These are phyloP conservation scores for Dicrurus megarhynchus DNA, from an alignment of 2,113 vertebrate genomes.

Conservation along the genomic window DNA sequence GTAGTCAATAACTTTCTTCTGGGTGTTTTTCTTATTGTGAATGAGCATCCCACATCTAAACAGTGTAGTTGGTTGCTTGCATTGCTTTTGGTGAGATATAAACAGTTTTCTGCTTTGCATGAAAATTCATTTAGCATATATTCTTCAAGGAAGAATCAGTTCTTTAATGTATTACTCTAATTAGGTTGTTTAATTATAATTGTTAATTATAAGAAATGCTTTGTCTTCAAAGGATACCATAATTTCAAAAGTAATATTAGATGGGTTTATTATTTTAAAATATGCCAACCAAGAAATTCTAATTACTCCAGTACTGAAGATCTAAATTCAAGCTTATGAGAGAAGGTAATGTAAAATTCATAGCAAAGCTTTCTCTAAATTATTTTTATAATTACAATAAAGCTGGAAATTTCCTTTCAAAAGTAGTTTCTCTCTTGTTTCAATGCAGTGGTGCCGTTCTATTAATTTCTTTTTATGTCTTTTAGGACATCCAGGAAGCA, in stretches of 20 bases:
- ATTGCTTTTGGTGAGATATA: background rate
- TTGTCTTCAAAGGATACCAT: background rate
- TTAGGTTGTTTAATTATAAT: background rate
- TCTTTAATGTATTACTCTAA: background rate
- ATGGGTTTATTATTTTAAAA: background rate
- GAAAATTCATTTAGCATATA: background rate
- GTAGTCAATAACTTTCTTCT: background rate
- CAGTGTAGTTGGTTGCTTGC: background rate
- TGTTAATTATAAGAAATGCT: background rate
- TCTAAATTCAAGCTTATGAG: background rate
- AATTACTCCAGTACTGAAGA: background rate
- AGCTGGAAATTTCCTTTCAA: background rate
- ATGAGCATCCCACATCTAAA: background rate
- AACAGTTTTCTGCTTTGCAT: background rate
- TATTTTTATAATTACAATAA: background rate
- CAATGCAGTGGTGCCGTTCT: background rate
- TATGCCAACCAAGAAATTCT: background rate
- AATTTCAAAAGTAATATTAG: background rate
- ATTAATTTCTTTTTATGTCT: background rate
- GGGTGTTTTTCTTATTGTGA: background rate
- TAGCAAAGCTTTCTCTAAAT: background rate
- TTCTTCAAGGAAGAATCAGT: background rate
- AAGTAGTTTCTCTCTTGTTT: background rate
- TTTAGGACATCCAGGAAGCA: slow-evolving; percentile 95
- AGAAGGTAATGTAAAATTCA: background rate